These are phyloP conservation scores for Bathynomus jamesi DNA, from an alignment of 1,140 invertebrate genomes.

Conservation along the genomic window DNA sequence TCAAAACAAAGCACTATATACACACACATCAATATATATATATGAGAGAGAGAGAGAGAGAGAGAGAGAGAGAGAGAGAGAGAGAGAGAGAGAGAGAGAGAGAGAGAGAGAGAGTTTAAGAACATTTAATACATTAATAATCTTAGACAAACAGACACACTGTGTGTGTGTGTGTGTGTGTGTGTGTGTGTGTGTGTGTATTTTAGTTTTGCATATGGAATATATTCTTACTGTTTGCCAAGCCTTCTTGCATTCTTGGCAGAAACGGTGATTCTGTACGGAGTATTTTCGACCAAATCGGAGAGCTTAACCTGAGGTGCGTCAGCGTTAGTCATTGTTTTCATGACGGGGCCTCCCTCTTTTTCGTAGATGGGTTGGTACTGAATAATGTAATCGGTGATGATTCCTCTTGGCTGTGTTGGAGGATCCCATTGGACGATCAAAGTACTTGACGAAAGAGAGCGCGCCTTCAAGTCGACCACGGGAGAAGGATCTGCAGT, in stretches of 20 bases:
- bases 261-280: constrained; percentile 19
- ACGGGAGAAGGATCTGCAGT: constrained; percentile 21
- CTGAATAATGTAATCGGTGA: constrained; percentile 15
- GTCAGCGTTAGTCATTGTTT: background rate
- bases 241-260: constrained; percentile 18
- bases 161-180: no score
- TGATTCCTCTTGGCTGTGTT: constrained; percentile 18
- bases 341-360: constrained; percentile 16
- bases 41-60: no score
- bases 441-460: constrained; percentile 10
- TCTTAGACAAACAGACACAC: no score
- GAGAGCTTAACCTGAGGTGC: constrained; percentile 15
- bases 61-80: no score
- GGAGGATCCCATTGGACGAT: constrained; percentile 27
- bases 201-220: no score
- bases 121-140: background rate
- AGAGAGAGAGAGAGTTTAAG: no score
- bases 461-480: constrained; percentile 15
- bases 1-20: background rate
- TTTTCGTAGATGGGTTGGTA: constrained; percentile 13
- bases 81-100: no score
- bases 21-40: no score
- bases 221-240: constrained; percentile 23
- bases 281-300: constrained; percentile 12
- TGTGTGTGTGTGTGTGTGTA: no score